Evolutionary conservation across 1,140 invertebrate genomes (phyloP).

Genomic region (Platyura marginata): DNA sequence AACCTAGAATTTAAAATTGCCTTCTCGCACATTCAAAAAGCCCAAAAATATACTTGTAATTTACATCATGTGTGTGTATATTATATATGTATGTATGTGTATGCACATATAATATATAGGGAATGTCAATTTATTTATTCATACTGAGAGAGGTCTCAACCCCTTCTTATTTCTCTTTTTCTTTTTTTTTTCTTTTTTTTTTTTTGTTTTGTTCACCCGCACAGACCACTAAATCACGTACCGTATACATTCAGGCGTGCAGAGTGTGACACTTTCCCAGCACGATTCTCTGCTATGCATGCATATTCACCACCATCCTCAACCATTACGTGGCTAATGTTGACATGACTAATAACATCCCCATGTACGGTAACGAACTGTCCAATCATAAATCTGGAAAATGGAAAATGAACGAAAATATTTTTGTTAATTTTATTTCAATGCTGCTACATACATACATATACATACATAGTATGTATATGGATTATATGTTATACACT

Average conservation of each 20-base stretch:
- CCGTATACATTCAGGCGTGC: slow-evolving; percentile 74
- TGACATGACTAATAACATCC: slow-evolving; percentile 72
- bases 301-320: slow-evolving; percentile 77
- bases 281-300: slow-evolving; percentile 61
- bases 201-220: too few relatives aligned
- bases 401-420: slow-evolving; percentile 2
- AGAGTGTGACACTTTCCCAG: slow-evolving; percentile 53
- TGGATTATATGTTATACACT: background rate
- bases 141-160: too few relatives aligned
- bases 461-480: background rate
- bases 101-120: too few relatives aligned
- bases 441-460: background rate
- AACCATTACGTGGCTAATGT: slow-evolving; percentile 65
- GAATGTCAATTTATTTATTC: too few relatives aligned
- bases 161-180: background rate
- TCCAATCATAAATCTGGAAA: slow-evolving; percentile 53
- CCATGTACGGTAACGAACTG: slow-evolving; percentile 64
- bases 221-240: slow-evolving; percentile 24
- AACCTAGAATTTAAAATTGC: slow-evolving; percentile 36
- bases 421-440: background rate
- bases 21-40: too few relatives aligned
- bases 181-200: background rate
- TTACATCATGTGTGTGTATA: too few relatives aligned
- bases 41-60: too few relatives aligned
- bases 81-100: too few relatives aligned